These are phyloP conservation scores for Macrotrachela quadricornifera DNA, from an alignment of 1,140 invertebrate species.

Conservation along the genomic window DNA sequence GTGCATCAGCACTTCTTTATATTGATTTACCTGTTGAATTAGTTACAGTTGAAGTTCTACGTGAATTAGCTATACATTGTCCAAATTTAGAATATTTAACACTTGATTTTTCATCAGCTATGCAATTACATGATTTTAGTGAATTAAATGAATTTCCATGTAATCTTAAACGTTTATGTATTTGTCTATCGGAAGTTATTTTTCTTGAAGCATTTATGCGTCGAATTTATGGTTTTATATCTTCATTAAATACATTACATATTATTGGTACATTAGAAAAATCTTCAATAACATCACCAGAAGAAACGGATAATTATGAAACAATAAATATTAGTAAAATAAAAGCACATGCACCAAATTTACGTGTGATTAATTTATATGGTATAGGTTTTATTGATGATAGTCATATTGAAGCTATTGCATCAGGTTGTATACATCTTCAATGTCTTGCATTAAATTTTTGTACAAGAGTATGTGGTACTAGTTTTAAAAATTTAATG, in stretches of 20 bases:
- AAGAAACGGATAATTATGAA: constrained; percentile 89
- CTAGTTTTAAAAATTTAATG: constrained; percentile 79
- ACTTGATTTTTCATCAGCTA: constrained; percentile 87
- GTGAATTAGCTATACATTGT: constrained; percentile 86
- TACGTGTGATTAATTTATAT: constrained; percentile 42
- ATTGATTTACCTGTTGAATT: constrained; percentile 91
- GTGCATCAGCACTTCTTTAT: constrained; percentile 33
- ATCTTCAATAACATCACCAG: constrained; percentile 31
- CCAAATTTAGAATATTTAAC: constrained; percentile 91
- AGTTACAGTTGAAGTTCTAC: constrained; percentile 86
- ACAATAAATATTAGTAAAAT: constrained; percentile 63
- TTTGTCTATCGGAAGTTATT: constrained; percentile 93
- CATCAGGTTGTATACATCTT: constrained; percentile 49
- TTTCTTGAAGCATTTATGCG: constrained; percentile 99
- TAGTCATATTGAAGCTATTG: constrained; percentile 88
- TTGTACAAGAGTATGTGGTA: constrained; percentile 83
- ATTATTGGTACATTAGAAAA: constrained; percentile 51
- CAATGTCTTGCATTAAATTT: constrained; percentile 89
- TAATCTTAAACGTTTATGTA: constrained; percentile 78
- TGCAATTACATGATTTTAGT: constrained; percentile 78
- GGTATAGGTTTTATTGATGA: constrained; percentile 96
- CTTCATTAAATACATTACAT: constrained; percentile 90
- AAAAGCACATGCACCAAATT: constrained; percentile 61
- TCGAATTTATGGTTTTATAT: constrained; percentile 98
- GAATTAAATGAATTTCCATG: constrained; percentile 94